These are phyloP conservation scores for Ormyrus labotus DNA, from an alignment of 2,888 invertebrate genomes.

Conservation along the genomic window DNA sequence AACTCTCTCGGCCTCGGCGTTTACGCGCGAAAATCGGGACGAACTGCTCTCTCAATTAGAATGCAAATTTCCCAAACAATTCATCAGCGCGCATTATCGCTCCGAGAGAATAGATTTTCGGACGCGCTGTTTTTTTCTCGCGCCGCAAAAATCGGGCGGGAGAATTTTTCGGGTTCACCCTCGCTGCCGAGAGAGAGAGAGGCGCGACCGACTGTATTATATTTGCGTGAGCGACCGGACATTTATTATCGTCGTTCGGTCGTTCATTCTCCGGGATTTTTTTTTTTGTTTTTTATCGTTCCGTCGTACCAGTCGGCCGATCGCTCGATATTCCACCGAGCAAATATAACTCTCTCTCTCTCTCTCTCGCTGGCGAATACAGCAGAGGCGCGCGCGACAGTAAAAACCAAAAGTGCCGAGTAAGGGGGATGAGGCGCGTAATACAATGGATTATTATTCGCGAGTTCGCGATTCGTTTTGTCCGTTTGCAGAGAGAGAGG, in stretches of 20 bases:
- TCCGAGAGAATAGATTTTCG: no score
- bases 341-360: slow-evolving; percentile 44
- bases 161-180: slow-evolving; percentile 21
- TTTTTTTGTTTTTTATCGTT: slow-evolving; percentile 39
- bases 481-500: background rate
- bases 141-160: background rate
- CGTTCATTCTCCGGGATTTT: slow-evolving; percentile 16
- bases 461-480: slow-evolving; percentile 21
- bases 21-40: no score
- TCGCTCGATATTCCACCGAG: slow-evolving; percentile 50
- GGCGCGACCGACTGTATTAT: slow-evolving; percentile 37
- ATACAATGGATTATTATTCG: slow-evolving; percentile 55
- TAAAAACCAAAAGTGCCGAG: slow-evolving; percentile 53
- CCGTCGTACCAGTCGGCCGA: slow-evolving; percentile 28
- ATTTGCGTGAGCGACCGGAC: slow-evolving; percentile 45
- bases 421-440: background rate
- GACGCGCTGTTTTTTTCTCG: background rate
- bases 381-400: slow-evolving; percentile 24
- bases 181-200: background rate
- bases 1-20: no score
- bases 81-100: background rate
- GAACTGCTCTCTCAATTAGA: no score
- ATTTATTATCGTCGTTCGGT: slow-evolving; percentile 50
- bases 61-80: background rate
- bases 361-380: background rate